A percentile compares a stretch with the other conserved stretches of the same genome.
Conservation (phyloP, 2,113 vertebrate genomes). For the Pseudopipra pipra region DNA sequence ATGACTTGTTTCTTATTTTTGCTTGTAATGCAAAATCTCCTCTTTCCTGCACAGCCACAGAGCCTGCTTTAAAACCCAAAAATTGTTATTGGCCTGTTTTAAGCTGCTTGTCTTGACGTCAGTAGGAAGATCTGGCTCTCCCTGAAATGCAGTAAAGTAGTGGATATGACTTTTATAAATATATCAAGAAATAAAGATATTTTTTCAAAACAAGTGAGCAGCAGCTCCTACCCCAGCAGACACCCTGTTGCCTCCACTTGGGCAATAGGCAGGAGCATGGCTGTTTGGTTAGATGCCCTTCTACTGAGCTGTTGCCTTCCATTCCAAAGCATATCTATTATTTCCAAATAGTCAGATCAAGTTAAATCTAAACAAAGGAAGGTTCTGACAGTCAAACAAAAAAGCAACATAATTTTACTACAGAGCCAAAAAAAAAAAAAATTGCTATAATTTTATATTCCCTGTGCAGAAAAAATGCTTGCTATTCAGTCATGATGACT, state of each 20-base stretch:
- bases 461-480: not conserved
- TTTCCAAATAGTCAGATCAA: not conserved
- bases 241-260: not conserved
- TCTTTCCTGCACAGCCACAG: not conserved
- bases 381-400: not conserved
- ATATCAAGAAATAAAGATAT: not conserved
- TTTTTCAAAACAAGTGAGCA: not conserved
- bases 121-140: not conserved
- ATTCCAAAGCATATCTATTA: not conserved
- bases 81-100: conserved; percentile 3
- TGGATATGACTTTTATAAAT: not conserved
- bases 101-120: not conserved
- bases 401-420: not conserved
- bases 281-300: not conserved
- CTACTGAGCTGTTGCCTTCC: not conserved
- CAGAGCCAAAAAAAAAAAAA: not conserved
- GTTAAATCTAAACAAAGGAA: conserved; percentile 1
- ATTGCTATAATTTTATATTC: not conserved
- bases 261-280: not conserved
- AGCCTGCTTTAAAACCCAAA: not conserved
- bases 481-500: not conserved
- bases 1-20: not conserved
- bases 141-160: not conserved
- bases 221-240: not conserved
- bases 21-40: not conserved